A percentile compares a stretch with the other conserved stretches of the same genome.
These are phyloP conservation scores for Drosophila azteca DNA, from an alignment of 1,140 invertebrate species.

Conservation along the genomic window DNA sequence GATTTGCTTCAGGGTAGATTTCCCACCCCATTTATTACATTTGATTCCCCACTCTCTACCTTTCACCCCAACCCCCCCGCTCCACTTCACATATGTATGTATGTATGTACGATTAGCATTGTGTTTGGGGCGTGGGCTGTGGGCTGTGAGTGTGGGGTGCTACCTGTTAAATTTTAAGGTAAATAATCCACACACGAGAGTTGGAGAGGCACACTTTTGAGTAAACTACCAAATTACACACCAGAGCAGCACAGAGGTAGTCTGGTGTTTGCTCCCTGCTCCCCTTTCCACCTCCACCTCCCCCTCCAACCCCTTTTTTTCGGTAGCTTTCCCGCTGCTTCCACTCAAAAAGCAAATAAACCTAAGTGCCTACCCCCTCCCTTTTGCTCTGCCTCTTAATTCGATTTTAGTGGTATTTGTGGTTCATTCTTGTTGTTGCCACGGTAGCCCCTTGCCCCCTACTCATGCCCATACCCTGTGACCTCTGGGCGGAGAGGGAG, in stretches of 20 bases:
- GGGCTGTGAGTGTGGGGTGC: slow-evolving; percentile 4
- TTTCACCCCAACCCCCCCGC: too few relatives aligned
- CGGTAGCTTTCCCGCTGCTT: slow-evolving; percentile 9
- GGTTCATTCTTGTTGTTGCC: slow-evolving; percentile 14
- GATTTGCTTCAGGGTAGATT: too few relatives aligned
- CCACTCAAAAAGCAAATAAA: slow-evolving; percentile 62
- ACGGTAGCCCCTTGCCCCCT: slow-evolving; percentile 2
- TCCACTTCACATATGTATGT: too few relatives aligned
- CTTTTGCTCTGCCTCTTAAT: slow-evolving; percentile 22
- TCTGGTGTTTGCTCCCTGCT: too few relatives aligned
- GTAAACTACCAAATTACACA: slow-evolving; percentile 63
- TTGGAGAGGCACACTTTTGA: slow-evolving; percentile 52
- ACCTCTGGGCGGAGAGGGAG: too few relatives aligned
- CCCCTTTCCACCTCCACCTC: neutral
- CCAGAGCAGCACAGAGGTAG: slow-evolving; percentile 5
- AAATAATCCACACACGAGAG: slow-evolving; percentile 56
- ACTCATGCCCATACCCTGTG: too few relatives aligned
- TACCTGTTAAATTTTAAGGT: slow-evolving; percentile 72
- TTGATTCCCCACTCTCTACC: too few relatives aligned
- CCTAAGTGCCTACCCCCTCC: slow-evolving; percentile 40
- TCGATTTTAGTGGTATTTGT: slow-evolving; percentile 49
- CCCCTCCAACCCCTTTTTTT: neutral
- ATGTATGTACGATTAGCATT: too few relatives aligned
- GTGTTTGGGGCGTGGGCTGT: too few relatives aligned
- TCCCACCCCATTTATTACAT: too few relatives aligned